Percentiles rank a stretch among this genome's conserved stretches.
phyloP scores from a whole-genome alignment of 1,140 invertebrate species.

The Calephelis virginiensis region DNA sequence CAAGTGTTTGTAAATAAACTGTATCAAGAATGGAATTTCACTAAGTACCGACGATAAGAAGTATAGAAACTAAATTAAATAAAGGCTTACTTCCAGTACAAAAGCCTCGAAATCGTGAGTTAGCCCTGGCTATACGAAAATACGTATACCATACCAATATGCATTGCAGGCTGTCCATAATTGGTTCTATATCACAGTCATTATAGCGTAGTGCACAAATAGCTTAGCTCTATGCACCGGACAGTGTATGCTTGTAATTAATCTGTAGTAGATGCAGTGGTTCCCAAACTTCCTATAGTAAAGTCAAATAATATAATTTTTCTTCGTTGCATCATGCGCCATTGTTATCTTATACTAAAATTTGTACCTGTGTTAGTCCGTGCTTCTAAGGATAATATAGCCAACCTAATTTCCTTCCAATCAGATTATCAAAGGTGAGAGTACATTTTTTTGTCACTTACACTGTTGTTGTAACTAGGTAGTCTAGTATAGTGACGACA shows the following conservation, averaged over 20 bases:
- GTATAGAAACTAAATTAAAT: too few species aligned
- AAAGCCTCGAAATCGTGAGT: background rate
- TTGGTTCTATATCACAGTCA: constrained; percentile 12
- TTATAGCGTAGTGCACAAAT: constrained; percentile 12
- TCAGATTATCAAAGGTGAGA: too few species aligned
- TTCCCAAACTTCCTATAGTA: background rate
- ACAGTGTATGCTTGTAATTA: constrained; percentile 9
- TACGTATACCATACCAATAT: background rate
- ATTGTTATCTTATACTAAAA: background rate
- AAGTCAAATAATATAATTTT: background rate
- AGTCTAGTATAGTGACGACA: too few species aligned
- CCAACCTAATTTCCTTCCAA: too few species aligned
- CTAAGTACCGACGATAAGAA: too few species aligned
- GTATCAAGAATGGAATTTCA: too few species aligned
- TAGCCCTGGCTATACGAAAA: background rate
- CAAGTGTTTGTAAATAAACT: too few species aligned
- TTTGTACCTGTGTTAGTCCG: background rate
- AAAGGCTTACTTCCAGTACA: too few species aligned
- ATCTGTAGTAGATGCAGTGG: background rate
- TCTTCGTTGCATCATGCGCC: too few species aligned
- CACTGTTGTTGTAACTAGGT: too few species aligned
- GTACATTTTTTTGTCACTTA: too few species aligned
- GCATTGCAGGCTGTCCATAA: background rate
- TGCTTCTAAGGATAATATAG: too few species aligned
- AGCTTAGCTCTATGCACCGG: constrained; percentile 13